phyloP scores from a whole-genome alignment of 2,797 vertebrate species.

The Clarias platycephalus region DNA sequence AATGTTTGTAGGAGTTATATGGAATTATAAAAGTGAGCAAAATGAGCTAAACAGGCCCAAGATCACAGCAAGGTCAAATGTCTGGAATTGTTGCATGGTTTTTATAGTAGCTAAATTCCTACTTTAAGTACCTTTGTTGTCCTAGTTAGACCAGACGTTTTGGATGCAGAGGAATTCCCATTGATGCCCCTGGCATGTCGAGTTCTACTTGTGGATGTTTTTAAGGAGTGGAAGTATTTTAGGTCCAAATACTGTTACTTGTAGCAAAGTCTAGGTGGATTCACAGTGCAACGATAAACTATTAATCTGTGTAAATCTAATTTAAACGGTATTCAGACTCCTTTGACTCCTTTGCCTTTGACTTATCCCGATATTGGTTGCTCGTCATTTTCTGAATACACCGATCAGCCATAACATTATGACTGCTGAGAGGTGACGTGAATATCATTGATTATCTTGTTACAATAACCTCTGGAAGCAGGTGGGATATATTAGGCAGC shows the following conservation, averaged over 20 bases:
- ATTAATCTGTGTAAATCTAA: background rate
- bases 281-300: background rate
- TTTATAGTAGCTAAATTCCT: background rate
- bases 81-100: background rate
- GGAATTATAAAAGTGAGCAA: background rate
- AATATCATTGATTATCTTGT: too few species aligned
- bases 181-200: background rate
- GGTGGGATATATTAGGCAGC: too few species aligned
- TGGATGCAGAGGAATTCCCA: background rate
- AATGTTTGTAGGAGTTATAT: background rate
- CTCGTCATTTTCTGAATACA: background rate
- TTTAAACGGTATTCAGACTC: background rate
- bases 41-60: background rate
- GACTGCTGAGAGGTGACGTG: too few species aligned
- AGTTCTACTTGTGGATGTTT: background rate
- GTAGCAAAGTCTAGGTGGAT: background rate
- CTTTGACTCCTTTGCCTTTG: too few species aligned
- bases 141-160: background rate
- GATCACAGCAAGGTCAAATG: background rate
- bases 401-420: too few species aligned
- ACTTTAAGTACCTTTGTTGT: background rate
- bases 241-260: background rate
- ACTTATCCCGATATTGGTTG: background rate
- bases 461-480: too few species aligned
- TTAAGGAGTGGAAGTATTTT: background rate